These are phyloP conservation scores for Noctuana brunneofusca DNA, from an alignment of 2,888 invertebrate species.

Conservation along the genomic window DNA sequence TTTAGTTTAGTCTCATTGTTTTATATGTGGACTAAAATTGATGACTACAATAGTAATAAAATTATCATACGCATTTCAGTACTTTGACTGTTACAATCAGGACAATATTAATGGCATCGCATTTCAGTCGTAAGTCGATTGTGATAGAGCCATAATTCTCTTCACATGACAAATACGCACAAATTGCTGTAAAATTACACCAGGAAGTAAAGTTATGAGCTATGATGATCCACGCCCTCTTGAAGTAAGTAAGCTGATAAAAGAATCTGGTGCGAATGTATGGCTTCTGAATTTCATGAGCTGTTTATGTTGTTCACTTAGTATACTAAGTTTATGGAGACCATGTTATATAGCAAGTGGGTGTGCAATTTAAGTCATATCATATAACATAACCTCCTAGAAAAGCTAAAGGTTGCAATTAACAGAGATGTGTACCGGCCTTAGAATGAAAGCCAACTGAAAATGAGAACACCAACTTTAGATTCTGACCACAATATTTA, in stretches of 20 bases:
- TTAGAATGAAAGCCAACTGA: too few species aligned
- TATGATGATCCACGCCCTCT: neutral
- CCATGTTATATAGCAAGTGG: neutral
- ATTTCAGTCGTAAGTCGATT: constrained; percentile 22
- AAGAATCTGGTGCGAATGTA: neutral
- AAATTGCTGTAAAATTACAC: constrained; percentile 78
- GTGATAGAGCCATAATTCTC: constrained; percentile 61
- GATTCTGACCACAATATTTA: too few species aligned
- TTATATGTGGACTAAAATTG: neutral
- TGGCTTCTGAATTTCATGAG: neutral
- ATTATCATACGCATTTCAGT: constrained; percentile 1
- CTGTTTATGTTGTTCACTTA: neutral
- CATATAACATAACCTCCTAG: neutral
- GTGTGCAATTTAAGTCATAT: neutral
- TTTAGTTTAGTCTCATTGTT: too few species aligned
- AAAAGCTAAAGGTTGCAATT: too few species aligned
- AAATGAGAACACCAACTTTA: too few species aligned
- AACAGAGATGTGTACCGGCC: too few species aligned
- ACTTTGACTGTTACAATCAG: neutral
- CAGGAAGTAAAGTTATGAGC: too few species aligned
- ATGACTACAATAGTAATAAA: neutral
- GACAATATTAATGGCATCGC: constrained; percentile 21
- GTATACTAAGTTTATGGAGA: neutral
- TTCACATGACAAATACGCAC: constrained; percentile 80
- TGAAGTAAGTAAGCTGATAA: neutral